Conservation (phyloP, 2,797 vertebrate species). For the Chromobotia macracanthus region DNA sequence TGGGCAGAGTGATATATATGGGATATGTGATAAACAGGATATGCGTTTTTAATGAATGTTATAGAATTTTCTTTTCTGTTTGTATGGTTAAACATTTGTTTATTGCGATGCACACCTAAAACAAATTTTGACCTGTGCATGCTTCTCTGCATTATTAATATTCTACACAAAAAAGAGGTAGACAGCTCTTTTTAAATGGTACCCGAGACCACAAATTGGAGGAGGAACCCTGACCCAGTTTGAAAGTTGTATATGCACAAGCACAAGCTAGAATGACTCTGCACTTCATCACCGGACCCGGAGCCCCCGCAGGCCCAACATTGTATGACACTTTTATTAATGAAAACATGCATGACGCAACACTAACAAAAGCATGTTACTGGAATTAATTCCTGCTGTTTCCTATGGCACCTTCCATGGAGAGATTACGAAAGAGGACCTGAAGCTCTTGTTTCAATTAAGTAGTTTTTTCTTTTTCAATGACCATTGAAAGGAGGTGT, state of each 20-base stretch:
- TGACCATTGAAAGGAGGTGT: not conserved
- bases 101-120: constrained; percentile 1
- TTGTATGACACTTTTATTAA: constrained; percentile 73
- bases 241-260: constrained; percentile 69
- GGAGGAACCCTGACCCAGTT: constrained; percentile 29
- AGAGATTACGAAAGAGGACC: not conserved
- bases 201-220: constrained; percentile 5
- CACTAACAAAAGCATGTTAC: constrained; percentile 41
- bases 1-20: not conserved
- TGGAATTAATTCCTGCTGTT: constrained; percentile 35
- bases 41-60: constrained; percentile 6
- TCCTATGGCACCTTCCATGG: not conserved
- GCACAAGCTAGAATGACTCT: constrained; percentile 69
- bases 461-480: not conserved
- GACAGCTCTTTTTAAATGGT: constrained; percentile 17
- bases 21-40: not conserved
- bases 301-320: constrained; percentile 64
- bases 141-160: constrained; percentile 2
- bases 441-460: too few species aligned
- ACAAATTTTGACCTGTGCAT: constrained; percentile 11
- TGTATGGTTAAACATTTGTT: constrained; percentile 1
- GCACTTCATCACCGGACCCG: constrained; percentile 58
- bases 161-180: constrained; percentile 8
- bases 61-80: constrained; percentile 19
- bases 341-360: constrained; percentile 60